Conservation (phyloP, 1,140 invertebrate genomes). For the Aplysia californica region DNA sequence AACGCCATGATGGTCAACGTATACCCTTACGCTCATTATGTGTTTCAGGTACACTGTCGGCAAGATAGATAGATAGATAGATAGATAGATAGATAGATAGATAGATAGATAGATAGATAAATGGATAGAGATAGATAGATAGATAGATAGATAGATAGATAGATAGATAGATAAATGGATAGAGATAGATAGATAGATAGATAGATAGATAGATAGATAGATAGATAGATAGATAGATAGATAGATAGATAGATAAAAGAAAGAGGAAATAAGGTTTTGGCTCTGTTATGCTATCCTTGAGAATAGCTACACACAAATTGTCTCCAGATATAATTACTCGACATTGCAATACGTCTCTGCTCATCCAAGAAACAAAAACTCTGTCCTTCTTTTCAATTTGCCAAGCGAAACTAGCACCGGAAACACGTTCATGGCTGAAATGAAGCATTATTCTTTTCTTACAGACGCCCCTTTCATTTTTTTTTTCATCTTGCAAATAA, state of each 20-base stretch:
- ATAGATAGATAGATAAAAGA: slow-evolving; percentile 72
- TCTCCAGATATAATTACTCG: no score
- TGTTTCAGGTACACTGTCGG: slow-evolving; percentile 81
- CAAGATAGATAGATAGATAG: slow-evolving; percentile 83
- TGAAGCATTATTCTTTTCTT: no score
- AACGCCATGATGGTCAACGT: slow-evolving; percentile 53
- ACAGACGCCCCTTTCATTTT: no score
- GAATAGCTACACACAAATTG: no score
- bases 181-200: neutral
- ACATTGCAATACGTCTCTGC: no score
- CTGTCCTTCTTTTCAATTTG: no score
- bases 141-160: neutral
- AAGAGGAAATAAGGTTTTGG: slow-evolving; percentile 94
- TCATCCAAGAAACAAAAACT: no score
- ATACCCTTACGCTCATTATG: slow-evolving; percentile 66
- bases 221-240: neutral
- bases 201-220: neutral
- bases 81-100: neutral
- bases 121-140: neutral
- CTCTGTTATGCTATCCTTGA: no score
- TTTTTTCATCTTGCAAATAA: no score
- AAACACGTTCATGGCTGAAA: no score
- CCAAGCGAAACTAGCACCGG: no score
- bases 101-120: neutral
- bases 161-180: neutral